Evolutionary conservation across 2,888 invertebrate species (phyloP), one percentile per base, ranked within the genome.

Genomic region (Agriotes lineatus): DNA sequence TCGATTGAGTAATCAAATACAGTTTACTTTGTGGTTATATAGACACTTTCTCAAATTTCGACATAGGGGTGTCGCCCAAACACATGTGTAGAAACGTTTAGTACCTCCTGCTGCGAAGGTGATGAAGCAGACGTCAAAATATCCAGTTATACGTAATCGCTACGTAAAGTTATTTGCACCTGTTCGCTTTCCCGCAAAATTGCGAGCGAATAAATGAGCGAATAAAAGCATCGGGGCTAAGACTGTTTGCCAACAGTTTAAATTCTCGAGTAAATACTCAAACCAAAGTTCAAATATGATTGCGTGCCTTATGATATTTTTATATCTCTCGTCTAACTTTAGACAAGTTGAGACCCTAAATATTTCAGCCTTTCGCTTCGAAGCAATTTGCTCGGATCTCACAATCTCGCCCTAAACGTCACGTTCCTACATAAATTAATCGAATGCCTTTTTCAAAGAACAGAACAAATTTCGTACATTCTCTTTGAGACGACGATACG

Each of bases 371-470:
- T 69, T 64, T 64, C 63, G 61, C 58, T 69, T 30, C 52, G 67
- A 67, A 72, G 67, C 68, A 70, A 72, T 70, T 70, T 72, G 70
- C 65, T 48, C 33, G 66, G 65, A 68, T 72, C 66, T 68, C 63
- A 66, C 68, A 72, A 70, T 72, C 72, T 70, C 70, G 52, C 59
- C 67, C 33, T 70, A 70, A 65, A 67, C 67, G 70, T 63, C 69
- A 50, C 67, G 67, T 67, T 63, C 42, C 56, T 67, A 69, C 70
- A 70, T 69, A 70, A 69, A 72, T 72, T 63, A 70, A 72, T 70
- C 69, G 69, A 68, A 67, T 61, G 56, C 66, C 64, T 70, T 70
- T 67, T 70, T 68, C 39, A 52, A 63, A 50, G 58, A 64, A 44
- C 63, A 63, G 54, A 71, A 71, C 63, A 71, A 71, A 71, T 68